Base-by-base conservation (phyloP, 2,797 vertebrate species). In the Sylvilagus floridanus region DNA sequence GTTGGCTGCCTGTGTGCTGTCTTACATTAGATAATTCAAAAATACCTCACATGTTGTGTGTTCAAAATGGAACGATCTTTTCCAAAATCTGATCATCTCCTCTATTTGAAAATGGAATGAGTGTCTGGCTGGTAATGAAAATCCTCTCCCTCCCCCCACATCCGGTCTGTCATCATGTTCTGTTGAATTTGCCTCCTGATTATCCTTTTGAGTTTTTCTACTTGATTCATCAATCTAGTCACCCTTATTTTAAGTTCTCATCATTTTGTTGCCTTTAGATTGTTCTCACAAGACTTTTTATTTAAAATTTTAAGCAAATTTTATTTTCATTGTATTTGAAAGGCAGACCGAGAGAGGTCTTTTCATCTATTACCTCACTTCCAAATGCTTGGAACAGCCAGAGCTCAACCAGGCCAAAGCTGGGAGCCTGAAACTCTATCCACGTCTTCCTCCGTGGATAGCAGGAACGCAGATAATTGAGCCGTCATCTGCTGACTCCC, bases 1-100 rank as follows among this genome's bases (percentile, higher is more conserved):
- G 22, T 12, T 68, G 32, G 63, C 35, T 52, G 19, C 30, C 63
- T 32, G 4, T 84, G 50, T 68, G 47, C 50, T 52, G 47, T 14
- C 81, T 84, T 68, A 24, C 52, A n/a, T 68, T 50, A 21, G 19
- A 0, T 83, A 52, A 66, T 30, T 52, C 63, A 66, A 10, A 66
- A 50, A 62, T 69, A 71, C 4, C 28, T 69, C 65, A n/a, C 26
- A 32, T 42, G 60, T 28, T 42, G 4, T 65, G 42, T 50, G 24
- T 84, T 26, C 60, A 54, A 84, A 84, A 88, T 11, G 57, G 37
- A 96, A 66, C 50, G 28, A 57, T 35, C 72, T 90, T 89, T 85
- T 75, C 8, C 9, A 14, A 50, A 32, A 60, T 81, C 30, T 69
- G 32, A 57, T 71, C 47, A 12, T 37, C 11, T 90, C 17, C 9